Base-by-base conservation (phyloP, 2,797 vertebrate species). In the Sebastes itinus region DNA sequence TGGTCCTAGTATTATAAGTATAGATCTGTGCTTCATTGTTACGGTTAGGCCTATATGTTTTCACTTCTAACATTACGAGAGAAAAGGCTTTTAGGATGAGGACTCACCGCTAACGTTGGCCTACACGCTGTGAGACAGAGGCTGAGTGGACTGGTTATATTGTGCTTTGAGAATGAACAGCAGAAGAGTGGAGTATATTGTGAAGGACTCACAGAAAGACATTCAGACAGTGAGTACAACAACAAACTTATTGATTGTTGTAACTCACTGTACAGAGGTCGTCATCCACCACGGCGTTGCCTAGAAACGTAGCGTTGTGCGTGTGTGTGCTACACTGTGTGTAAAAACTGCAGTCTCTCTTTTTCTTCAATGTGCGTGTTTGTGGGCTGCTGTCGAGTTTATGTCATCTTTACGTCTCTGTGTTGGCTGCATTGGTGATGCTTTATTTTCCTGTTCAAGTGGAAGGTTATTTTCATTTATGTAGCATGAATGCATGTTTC, bases 181-280 rank as follows among this genome's bases (percentile, higher is more conserved):
- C 18, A 33, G 18, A 49, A 0, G 0, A 49, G 46, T 49, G 0
- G 3, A 11, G 10, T 42, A 49, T 7, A 60, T 30, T 60, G 27
- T n/a, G 59, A 61, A 61, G 0, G 35, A 25, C 28, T 58, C 11
- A 5, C 16, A 60, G 4, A 32, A 23, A 33, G 27, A 49, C 2
- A 1, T 61, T 42, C 30, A 67, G 62, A 59, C 10, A 11, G 25
- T 6, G 54, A 52, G 28, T n/a, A 28, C 7, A 46, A 56, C 59
- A 62, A 30, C 42, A 55, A 49, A 52, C 55, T 4, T 28, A 66
- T 20, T 30, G 27, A 52, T 67, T 30, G 11, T 30, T 52, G 20
- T 32, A 56, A 13, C 25, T 49, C n/a, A 7, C 33, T 46, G 20
- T 67, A 18, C 8, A 46, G 46, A 70, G 25, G 27, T 56, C n/a